Conservation (phyloP, 2,888 invertebrate genomes). For the Sialis lutaria region DNA sequence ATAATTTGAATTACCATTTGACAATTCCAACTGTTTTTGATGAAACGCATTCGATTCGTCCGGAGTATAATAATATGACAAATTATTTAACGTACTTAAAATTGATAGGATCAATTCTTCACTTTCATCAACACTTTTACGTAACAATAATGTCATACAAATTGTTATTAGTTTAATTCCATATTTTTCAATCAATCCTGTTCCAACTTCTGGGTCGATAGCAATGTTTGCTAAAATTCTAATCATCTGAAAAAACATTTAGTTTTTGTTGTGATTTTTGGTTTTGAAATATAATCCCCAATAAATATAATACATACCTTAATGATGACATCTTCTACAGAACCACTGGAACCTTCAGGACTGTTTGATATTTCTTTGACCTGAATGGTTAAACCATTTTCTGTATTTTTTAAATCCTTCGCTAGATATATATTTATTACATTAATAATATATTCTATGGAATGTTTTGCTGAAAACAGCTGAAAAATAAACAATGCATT, state of each 20-base stretch:
- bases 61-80: slow-evolving; percentile 53
- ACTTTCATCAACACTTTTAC: slow-evolving; percentile 32
- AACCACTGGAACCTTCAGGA: slow-evolving; percentile 32
- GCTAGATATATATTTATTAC: slow-evolving; percentile 33
- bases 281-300: neutral
- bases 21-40: slow-evolving; percentile 28
- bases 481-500: slow-evolving; percentile 16
- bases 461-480: slow-evolving; percentile 37
- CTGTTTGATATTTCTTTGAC: slow-evolving; percentile 25
- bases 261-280: slow-evolving; percentile 14
- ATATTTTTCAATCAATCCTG: slow-evolving; percentile 33
- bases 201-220: slow-evolving; percentile 59
- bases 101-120: slow-evolving; percentile 64
- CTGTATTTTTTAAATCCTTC: slow-evolving; percentile 24
- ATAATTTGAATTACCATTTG: slow-evolving; percentile 22
- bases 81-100: slow-evolving; percentile 67
- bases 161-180: slow-evolving; percentile 24
- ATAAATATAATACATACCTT: slow-evolving; percentile 30
- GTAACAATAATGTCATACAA: slow-evolving; percentile 26
- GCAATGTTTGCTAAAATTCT: slow-evolving; percentile 76
- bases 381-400: slow-evolving; percentile 15
- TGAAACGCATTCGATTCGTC: slow-evolving; percentile 27
- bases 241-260: slow-evolving; percentile 35
- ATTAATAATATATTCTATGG: slow-evolving; percentile 31
- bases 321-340: slow-evolving; percentile 47